These are phyloP conservation scores for Apis cerana DNA, from an alignment of 1,140 invertebrate species.

Conservation along the genomic window DNA sequence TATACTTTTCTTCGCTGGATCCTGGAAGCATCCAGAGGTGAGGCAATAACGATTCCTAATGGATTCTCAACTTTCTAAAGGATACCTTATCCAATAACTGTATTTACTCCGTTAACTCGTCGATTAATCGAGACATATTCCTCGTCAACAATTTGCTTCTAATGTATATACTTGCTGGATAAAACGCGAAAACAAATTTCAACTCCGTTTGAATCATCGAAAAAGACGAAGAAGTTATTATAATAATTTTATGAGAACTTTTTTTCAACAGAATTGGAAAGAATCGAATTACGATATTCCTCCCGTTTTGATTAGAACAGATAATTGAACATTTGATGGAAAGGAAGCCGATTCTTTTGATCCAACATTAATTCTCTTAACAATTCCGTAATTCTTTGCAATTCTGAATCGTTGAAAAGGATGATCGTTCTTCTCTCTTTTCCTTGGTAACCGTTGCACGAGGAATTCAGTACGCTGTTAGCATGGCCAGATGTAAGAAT, in stretches of 20 bases:
- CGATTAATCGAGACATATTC: neutral
- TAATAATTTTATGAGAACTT: too few relatives aligned
- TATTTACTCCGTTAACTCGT: neutral
- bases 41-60: neutral
- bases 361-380: too few relatives aligned
- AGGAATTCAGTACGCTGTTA: conserved; percentile 1
- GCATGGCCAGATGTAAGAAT: neutral
- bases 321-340: too few relatives aligned
- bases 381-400: too few relatives aligned
- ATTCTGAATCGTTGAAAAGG: neutral
- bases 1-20: neutral
- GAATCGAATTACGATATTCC: too few relatives aligned
- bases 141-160: neutral
- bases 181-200: neutral
- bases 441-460: neutral
- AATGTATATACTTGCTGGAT: neutral
- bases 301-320: too few relatives aligned
- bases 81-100: neutral
- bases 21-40: neutral
- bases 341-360: too few relatives aligned
- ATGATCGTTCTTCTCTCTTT: neutral
- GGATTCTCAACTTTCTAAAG: too few relatives aligned
- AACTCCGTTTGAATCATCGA: neutral
- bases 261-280: too few relatives aligned
- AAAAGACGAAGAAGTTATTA: neutral